phyloP scores from a whole-genome alignment of 2,797 vertebrate species.

The Pipistrellus pygmaeus region DNA sequence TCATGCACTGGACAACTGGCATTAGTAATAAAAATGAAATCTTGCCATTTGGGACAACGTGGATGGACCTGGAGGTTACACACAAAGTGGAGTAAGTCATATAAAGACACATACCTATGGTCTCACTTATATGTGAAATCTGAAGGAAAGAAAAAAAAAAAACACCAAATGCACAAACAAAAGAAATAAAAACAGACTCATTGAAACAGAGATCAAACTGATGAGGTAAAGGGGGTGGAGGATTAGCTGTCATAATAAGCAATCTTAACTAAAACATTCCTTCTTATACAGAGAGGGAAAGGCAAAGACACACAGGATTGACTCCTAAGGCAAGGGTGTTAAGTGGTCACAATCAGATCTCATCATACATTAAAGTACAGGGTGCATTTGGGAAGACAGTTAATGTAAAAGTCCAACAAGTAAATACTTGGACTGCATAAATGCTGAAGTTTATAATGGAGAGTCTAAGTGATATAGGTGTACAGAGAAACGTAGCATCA shows the following conservation, averaged over 20 bases:
- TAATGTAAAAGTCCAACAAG: neutral
- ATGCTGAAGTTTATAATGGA: neutral
- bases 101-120: neutral
- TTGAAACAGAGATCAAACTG: neutral
- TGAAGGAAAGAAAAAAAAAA: neutral
- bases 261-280: neutral
- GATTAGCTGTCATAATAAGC: neutral
- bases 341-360: neutral
- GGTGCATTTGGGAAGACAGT: neutral
- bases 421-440: neutral
- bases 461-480: neutral
- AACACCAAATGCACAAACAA: neutral
- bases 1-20: too few relatives aligned
- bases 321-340: neutral
- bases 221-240: neutral
- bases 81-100: neutral
- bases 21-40: neutral
- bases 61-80: neutral
- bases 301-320: neutral
- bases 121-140: neutral
- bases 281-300: neutral
- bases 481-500: neutral
- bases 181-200: neutral
- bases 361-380: neutral
- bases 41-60: neutral